Percentiles rank a stretch among this genome's conserved stretches.
Evolutionary conservation across 1,140 invertebrate species (phyloP).

Genomic region (Dinoponera quadriceps): DNA sequence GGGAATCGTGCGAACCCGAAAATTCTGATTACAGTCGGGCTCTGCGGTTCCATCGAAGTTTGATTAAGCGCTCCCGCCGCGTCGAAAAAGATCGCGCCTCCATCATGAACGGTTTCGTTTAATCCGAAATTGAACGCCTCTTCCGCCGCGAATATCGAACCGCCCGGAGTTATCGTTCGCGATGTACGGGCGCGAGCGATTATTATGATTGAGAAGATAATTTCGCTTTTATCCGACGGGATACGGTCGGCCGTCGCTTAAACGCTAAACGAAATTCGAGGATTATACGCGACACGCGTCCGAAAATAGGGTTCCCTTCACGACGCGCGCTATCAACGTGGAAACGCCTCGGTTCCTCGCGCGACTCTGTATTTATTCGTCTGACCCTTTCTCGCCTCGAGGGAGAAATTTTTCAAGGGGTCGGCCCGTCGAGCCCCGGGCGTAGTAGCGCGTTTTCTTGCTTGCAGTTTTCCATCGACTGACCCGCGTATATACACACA

Average conservation of each 20-base stretch:
- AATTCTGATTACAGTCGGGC: slow-evolving; percentile 36
- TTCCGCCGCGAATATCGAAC: background rate
- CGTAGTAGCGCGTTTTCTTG: background rate
- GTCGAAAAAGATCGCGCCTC: background rate
- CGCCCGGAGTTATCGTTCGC: too few species aligned
- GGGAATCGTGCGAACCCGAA: slow-evolving; percentile 21
- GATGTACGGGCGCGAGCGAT: too few species aligned
- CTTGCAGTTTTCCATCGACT: slow-evolving; percentile 5
- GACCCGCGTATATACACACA: background rate
- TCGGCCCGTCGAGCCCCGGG: background rate
- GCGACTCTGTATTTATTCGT: slow-evolving; percentile 5
- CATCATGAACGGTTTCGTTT: background rate
- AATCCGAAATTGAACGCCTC: background rate
- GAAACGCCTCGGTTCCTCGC: background rate
- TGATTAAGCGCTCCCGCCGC: background rate
- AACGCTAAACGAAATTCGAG: background rate
- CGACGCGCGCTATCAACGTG: background rate
- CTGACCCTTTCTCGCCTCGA: background rate
- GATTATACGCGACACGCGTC: background rate
- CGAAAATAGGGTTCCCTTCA: background rate
- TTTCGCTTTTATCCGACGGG: background rate
- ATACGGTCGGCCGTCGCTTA: background rate
- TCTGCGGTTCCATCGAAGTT: slow-evolving; percentile 7
- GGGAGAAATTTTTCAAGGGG: slow-evolving; percentile 17
- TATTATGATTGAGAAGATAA: background rate